A percentile compares a stretch with the other conserved stretches of the same genome.
phyloP scores from a whole-genome alignment of 2,888 invertebrate genomes.

The Leptinotarsa rubiginosa region DNA sequence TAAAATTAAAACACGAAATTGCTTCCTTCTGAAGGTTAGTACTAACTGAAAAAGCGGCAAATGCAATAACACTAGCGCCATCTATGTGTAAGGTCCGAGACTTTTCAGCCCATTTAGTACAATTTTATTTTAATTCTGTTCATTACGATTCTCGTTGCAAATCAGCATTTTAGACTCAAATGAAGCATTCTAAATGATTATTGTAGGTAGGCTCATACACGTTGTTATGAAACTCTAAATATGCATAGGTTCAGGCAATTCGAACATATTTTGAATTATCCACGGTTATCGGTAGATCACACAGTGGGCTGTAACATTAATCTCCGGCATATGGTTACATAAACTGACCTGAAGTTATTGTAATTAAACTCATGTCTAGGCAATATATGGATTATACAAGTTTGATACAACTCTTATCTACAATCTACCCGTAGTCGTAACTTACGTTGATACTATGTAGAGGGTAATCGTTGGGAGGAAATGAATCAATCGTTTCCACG shows the following conservation, averaged over 20 bases:
- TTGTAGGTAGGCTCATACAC: too few relatives aligned
- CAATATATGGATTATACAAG: slow-evolving; percentile 13
- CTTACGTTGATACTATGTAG: slow-evolving; percentile 18
- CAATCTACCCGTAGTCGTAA: slow-evolving; percentile 14
- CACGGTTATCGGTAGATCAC: slow-evolving; percentile 4
- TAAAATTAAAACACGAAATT: too few relatives aligned
- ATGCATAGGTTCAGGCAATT: not conserved
- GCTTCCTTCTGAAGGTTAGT: too few relatives aligned
- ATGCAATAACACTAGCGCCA: too few relatives aligned
- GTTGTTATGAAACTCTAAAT: not conserved
- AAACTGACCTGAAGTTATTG: slow-evolving; percentile 21
- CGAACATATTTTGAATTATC: slow-evolving; percentile 11
- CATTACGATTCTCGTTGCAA: too few relatives aligned
- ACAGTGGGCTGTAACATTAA: slow-evolving; percentile 11
- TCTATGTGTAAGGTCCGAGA: too few relatives aligned
- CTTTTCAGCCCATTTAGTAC: too few relatives aligned
- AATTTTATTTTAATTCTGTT: too few relatives aligned
- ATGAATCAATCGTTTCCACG: not conserved
- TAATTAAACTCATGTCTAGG: slow-evolving; percentile 16
- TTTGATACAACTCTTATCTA: slow-evolving; percentile 7
- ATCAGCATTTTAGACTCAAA: too few relatives aligned
- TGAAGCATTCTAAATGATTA: too few relatives aligned
- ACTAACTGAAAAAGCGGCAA: too few relatives aligned
- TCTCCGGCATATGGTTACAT: slow-evolving; percentile 12
- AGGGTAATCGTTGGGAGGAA: not conserved